Evolutionary conservation across 2,888 invertebrate genomes (phyloP), one percentile per base, ranked within the genome.

Genomic region (Brassicogethes aeneus): DNA sequence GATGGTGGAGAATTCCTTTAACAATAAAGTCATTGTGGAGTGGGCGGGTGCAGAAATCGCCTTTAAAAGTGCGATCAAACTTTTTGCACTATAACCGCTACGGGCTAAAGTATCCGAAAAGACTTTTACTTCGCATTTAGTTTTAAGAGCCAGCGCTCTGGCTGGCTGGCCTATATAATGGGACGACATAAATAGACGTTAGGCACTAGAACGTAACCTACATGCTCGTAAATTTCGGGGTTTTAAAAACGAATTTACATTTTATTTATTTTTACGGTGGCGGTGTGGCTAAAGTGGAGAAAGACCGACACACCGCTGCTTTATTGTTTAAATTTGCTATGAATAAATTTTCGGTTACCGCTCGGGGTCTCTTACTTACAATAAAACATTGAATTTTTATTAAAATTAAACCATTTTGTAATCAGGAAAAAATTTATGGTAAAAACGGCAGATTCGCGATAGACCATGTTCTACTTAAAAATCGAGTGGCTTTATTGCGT

Each of bases 111-210:
- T 45, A 48, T 48, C 42, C 36, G 43, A 42, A 48, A 48, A 48
- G 41, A 45, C 48, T 48, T 48, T 48, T 42, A 48, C 42, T 39
- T 36, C 45, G 42, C 48, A 45, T 48, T 48, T 45, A 48, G 41
- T 43, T 43, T 48, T 42, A 45, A 42, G 44, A 23, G 42, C 36
- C n/a, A 36, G 43, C 40, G 30, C n/a, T n/a, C n/a, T n/a, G n/a
- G n/a, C n/a, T n/a, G n/a, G n/a, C n/a, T 43, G 36, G 43, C 42
- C 42, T 48, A 40, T 36, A 45, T 48, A 45, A 48, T 48, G 42
- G 43, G 23, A 23, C 23, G 23, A 23, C 23, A 23, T 23, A 23
- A 23, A 23, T 23, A 23, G 23, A 23, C 5, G 23, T 23, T 23
- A 23, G 23, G 23, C 23, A 23, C 5, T 23, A 23, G 23, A 23